phyloP scores from a whole-genome alignment of 2,888 invertebrate species.

The Chymomyza fuscimana region DNA sequence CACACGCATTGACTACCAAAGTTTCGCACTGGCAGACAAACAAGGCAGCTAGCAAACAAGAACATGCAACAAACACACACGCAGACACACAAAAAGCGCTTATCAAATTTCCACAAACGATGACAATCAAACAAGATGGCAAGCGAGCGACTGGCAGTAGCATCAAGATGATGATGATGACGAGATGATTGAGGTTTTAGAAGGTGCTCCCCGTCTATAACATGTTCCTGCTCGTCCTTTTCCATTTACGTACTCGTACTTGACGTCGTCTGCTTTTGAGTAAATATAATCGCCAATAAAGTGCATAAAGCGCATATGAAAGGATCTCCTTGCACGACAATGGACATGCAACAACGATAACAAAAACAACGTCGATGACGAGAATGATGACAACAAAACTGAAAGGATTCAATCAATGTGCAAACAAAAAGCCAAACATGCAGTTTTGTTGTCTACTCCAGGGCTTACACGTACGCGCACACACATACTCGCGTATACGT shows the following conservation, averaged over 20 bases:
- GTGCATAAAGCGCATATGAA: slow-evolving; percentile 72
- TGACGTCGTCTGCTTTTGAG: slow-evolving; percentile 50
- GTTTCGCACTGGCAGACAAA: slow-evolving; percentile 44
- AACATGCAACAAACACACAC: slow-evolving; percentile 26
- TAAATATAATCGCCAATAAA: slow-evolving; percentile 74
- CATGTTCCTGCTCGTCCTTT: not conserved
- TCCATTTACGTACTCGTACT: not conserved
- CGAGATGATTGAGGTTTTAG: slow-evolving; percentile 62
- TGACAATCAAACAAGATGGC: slow-evolving; percentile 62
- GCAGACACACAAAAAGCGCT: slow-evolving; percentile 61
- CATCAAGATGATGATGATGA: slow-evolving; percentile 27
- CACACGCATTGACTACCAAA: slow-evolving; percentile 58
- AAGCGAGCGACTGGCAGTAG: slow-evolving; percentile 18
- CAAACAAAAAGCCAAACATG: slow-evolving; percentile 65
- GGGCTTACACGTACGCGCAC: not conserved
- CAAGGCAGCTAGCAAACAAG: slow-evolving; percentile 57
- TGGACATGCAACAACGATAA: not conserved
- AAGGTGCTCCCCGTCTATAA: slow-evolving; percentile 22
- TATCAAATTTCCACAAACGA: slow-evolving; percentile 75
- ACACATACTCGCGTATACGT: not conserved
- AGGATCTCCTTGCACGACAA: slow-evolving; percentile 10
- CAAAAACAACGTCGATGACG: slow-evolving; percentile 27
- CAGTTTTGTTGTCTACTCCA: not conserved
- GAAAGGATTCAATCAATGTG: slow-evolving; percentile 69
- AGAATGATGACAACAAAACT: slow-evolving; percentile 17